Evolutionary conservation across 2,797 vertebrate species (phyloP).

Genomic region (Numenius phaeopus): DNA sequence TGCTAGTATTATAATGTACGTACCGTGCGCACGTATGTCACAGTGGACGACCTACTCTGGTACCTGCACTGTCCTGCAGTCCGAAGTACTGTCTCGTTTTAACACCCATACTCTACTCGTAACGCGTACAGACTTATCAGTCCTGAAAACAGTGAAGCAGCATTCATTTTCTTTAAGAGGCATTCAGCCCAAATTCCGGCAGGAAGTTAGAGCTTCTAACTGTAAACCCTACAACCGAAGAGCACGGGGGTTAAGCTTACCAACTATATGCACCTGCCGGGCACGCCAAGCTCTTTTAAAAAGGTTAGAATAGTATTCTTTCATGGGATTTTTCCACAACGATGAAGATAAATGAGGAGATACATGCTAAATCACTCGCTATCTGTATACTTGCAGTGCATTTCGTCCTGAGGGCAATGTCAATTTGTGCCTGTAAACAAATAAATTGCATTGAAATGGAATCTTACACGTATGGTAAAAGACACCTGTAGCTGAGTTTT

Average conservation of each 20-base stretch:
- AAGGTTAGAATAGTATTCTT: not conserved
- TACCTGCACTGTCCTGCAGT: constrained; percentile 88
- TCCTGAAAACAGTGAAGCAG: not conserved
- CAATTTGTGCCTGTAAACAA: constrained; percentile 45
- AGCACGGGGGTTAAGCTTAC: not conserved
- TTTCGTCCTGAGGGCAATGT: constrained; percentile 19
- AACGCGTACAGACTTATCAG: not conserved
- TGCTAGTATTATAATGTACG: constrained; percentile 34
- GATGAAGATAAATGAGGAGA: not conserved
- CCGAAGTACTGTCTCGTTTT: constrained; percentile 78
- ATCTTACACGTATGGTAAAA: not conserved
- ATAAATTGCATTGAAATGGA: constrained; percentile 24
- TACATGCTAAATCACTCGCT: not conserved
- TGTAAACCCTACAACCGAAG: not conserved
- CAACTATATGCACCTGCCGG: not conserved
- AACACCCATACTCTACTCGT: not conserved
- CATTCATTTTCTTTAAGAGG: constrained; percentile 40
- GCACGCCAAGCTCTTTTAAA: not conserved
- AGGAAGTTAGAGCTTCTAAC: not conserved
- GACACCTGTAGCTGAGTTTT: not conserved
- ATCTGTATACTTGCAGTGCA: not conserved
- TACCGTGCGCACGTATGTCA: not conserved
- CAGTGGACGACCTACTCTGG: constrained; percentile 28
- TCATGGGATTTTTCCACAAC: constrained; percentile 8
- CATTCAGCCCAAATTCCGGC: not conserved